Conservation (phyloP, 2,797 vertebrate genomes). For the Bucorvus abyssinicus region DNA sequence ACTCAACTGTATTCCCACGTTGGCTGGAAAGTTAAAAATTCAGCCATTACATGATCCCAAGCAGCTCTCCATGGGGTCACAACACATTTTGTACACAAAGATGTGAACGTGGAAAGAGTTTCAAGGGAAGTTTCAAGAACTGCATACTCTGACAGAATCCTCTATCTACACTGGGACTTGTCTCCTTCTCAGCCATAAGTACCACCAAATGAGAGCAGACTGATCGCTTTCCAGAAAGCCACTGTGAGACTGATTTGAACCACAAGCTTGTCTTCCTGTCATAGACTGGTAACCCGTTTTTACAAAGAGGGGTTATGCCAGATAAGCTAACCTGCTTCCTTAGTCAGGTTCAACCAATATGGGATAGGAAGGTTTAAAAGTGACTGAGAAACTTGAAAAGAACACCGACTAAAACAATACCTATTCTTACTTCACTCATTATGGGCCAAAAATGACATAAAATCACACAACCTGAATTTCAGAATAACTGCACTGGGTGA, state of each 20-base stretch:
- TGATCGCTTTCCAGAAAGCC: fast-evolving
- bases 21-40: not conserved
- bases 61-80: not conserved
- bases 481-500: not conserved
- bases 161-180: not conserved
- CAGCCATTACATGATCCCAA: not conserved
- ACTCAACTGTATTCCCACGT: not conserved
- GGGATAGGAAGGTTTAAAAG: not conserved
- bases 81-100: not conserved
- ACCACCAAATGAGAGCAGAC: not conserved
- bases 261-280: not conserved
- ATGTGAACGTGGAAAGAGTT: not conserved
- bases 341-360: not conserved
- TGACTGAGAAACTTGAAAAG: not conserved
- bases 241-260: not conserved
- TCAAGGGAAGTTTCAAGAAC: not conserved
- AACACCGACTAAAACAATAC: not conserved
- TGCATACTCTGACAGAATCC: not conserved
- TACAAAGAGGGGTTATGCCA: not conserved
- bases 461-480: not conserved
- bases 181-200: not conserved
- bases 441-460: not conserved
- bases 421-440: not conserved
- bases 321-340: not conserved
- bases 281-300: not conserved